A percentile compares a stretch with the other conserved stretches of the same genome.
phyloP scores from a whole-genome alignment of 1,140 invertebrate genomes.

The Ostrea denselamellosa region DNA sequence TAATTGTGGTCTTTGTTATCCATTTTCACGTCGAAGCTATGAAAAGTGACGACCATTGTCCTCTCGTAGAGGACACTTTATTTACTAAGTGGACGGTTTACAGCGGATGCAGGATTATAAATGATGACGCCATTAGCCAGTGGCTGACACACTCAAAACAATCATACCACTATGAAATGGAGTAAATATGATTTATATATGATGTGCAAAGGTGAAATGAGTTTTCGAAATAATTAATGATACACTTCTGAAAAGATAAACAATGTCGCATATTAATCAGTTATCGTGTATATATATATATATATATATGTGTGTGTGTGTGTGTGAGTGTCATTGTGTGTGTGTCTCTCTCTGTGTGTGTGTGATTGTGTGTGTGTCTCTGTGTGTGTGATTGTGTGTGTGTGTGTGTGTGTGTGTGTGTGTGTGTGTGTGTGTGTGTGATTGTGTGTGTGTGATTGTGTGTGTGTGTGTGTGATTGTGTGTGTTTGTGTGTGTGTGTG shows the following conservation, averaged over 20 bases:
- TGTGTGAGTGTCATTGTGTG: too few relatives aligned
- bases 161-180: background rate
- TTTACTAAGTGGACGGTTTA: background rate
- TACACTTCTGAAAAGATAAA: background rate
- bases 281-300: too few relatives aligned
- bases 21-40: background rate
- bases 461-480: too few relatives aligned
- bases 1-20: background rate
- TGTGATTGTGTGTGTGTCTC: too few relatives aligned
- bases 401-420: too few relatives aligned
- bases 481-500: too few relatives aligned
- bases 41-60: background rate
- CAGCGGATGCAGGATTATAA: background rate
- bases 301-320: too few relatives aligned
- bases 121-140: background rate
- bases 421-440: too few relatives aligned
- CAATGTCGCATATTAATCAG: too few relatives aligned
- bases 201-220: background rate
- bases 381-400: too few relatives aligned
- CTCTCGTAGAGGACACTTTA: background rate
- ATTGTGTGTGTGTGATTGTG: too few relatives aligned
- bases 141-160: background rate
- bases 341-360: too few relatives aligned
- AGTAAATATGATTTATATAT: background rate
- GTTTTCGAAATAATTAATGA: background rate